Conservation (phyloP, 2,113 vertebrate species). For the Colistium nudipinnis region DNA sequence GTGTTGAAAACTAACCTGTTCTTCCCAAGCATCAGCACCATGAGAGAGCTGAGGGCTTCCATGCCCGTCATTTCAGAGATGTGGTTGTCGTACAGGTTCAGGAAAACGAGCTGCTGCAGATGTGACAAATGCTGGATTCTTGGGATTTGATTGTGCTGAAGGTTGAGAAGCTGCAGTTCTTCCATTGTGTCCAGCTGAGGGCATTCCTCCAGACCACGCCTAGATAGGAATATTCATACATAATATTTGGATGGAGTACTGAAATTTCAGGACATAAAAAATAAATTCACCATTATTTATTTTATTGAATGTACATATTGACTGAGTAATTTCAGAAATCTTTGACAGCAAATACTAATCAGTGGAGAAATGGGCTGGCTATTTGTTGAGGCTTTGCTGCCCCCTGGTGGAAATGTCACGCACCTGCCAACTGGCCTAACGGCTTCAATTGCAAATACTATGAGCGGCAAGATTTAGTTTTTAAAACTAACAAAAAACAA, state of each 20-base stretch:
- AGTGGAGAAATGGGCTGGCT: no score
- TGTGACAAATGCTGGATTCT: constrained; percentile 89
- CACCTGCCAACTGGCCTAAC: constrained; percentile 1
- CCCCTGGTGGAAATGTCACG: constrained; percentile 65
- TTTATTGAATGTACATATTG: neutral
- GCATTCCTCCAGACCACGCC: constrained; percentile 86
- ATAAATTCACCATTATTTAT: neutral
- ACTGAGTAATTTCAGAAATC: neutral
- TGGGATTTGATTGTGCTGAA: constrained; percentile 93
- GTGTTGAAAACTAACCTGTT: constrained; percentile 85
- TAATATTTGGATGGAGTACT: neutral
- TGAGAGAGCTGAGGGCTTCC: constrained; percentile 85
- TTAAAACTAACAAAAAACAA: neutral
- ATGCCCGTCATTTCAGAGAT: constrained; percentile 92
- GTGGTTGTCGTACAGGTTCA: constrained; percentile 93
- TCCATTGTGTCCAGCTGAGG: constrained; percentile 87
- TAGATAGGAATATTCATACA: constrained; percentile 53
- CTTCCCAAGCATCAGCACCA: constrained; percentile 91
- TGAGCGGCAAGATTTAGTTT: neutral
- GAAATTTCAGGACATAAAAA: neutral
- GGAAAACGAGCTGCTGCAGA: constrained; percentile 88
- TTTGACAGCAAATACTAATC: neutral
- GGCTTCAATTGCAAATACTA: neutral
- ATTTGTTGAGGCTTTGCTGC: constrained; percentile 70
- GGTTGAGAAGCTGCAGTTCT: constrained; percentile 89